Evolutionary conservation across 2,888 invertebrate genomes (phyloP).

Genomic region (Hirudinaria manillensis): DNA sequence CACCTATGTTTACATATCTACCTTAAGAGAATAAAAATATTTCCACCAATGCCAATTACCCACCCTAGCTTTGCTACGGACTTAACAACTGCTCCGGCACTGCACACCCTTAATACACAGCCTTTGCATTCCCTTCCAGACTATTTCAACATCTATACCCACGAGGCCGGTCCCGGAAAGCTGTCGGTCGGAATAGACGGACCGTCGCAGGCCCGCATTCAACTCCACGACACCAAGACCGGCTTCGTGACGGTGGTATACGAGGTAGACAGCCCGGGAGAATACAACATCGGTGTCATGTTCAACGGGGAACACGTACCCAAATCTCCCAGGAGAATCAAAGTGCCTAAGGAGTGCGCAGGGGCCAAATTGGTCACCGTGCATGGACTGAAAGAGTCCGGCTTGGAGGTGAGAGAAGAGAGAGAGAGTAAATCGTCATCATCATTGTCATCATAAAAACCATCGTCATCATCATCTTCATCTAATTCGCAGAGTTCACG

Average conservation of each 20-base stretch:
- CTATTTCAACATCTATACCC: constrained; percentile 82
- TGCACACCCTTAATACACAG: too few relatives aligned
- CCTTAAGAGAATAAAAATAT: too few relatives aligned
- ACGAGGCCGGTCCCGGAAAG: constrained; percentile 91
- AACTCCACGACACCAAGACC: constrained; percentile 33
- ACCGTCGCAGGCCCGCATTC: constrained; percentile 78
- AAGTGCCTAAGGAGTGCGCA: constrained; percentile 84
- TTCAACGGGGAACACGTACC: constrained; percentile 98
- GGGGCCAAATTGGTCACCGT: constrained; percentile 77
- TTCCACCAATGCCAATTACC: too few relatives aligned
- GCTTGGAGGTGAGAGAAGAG: constrained; percentile 45
- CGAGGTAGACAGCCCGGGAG: constrained; percentile 60
- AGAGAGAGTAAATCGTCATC: not conserved
- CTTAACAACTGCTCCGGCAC: too few relatives aligned
- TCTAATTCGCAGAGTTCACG: not conserved
- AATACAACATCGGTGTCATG: constrained; percentile 90
- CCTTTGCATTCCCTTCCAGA: too few relatives aligned
- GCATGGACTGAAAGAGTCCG: constrained; percentile 50
- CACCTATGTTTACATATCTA: too few relatives aligned
- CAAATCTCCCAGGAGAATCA: constrained; percentile 90
- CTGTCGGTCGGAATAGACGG: constrained; percentile 91
- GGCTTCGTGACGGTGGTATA: constrained; percentile 38
- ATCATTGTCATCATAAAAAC: not conserved
- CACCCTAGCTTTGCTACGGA: too few relatives aligned
- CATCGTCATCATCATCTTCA: constrained; percentile 17